Conservation (phyloP, 2,888 invertebrate species). For the Lymantria dispar region DNA sequence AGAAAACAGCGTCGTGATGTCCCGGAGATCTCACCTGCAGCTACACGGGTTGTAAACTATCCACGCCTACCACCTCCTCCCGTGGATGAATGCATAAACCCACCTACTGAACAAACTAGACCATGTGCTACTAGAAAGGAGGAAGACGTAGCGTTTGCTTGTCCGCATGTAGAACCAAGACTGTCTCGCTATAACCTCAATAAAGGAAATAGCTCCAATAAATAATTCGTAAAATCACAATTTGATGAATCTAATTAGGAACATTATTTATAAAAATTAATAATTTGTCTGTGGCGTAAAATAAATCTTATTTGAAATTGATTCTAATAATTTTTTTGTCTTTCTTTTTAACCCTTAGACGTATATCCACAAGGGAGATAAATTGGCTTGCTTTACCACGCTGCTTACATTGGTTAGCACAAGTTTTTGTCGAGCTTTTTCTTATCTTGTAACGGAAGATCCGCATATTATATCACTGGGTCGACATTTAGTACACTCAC, state of each 20-base stretch:
- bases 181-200: constrained; percentile 60
- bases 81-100: constrained; percentile 45
- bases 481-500: too few species aligned
- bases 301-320: too few species aligned
- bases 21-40: constrained; percentile 66
- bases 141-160: constrained; percentile 71
- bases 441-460: too few species aligned
- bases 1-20: constrained; percentile 60
- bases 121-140: constrained; percentile 49
- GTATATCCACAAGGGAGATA: too few species aligned
- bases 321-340: too few species aligned
- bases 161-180: constrained; percentile 54
- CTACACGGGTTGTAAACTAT: constrained; percentile 45
- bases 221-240: neutral
- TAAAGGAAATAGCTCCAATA: constrained; percentile 23
- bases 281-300: neutral
- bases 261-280: neutral
- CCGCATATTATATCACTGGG: too few species aligned
- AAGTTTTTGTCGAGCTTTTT: too few species aligned
- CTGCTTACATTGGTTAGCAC: too few species aligned
- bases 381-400: too few species aligned
- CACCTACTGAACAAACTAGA: constrained; percentile 39
- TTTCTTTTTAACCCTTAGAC: too few species aligned
- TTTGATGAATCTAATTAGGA: neutral
- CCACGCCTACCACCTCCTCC: constrained; percentile 43